Evolutionary conservation across 1,140 invertebrate genomes (phyloP), one percentile per base, ranked within the genome.

Genomic region (Heliconius melpomene): DNA sequence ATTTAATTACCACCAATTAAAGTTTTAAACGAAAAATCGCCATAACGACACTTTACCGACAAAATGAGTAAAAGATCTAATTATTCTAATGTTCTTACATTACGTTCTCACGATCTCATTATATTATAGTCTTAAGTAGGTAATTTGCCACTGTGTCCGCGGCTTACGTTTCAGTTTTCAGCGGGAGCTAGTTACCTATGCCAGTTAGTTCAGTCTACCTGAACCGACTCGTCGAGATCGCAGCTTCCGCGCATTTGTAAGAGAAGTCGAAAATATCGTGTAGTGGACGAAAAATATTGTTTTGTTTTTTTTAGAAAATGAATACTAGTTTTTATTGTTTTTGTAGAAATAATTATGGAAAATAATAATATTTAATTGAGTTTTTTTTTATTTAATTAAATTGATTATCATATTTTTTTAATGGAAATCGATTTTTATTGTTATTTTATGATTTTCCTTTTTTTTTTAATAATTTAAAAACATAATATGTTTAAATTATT

Each of bases 131-230:
- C 23, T n/a, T 18, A 66, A 79, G 54, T 72, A 46, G 72, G 52
- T 80, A 72, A 70, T 23, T 57, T 23, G 74, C 74, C 26, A 16
- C 60, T 87, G 88, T 88, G 83, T 40, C 75, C 89, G 80, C 83
- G 80, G 83, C 85, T 87, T 90, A 87, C 75, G 81, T 89, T 89
- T 91, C 89, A 91, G 89, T 78, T 87, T 87, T 87, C 86, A 87
- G 86, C 71, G 74, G 75, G 36, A 70, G 57, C 57, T 11, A 38
- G 66, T 46, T 46, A 29, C 38, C 60, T 26, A 13, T 29, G 72
- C 73, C 81, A 77, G 72, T 76, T 83, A 87, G 85, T 84, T 85
- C 84, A 86, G 84, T 86, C 79, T 79, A 87, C 84, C 88, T 86
- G 87, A 82, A 86, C 82, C 80, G 66, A 74, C 73, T 60, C 75